Conservation (phyloP, 2,797 vertebrate species). For the Acrossocheilus wenchowensis region DNA sequence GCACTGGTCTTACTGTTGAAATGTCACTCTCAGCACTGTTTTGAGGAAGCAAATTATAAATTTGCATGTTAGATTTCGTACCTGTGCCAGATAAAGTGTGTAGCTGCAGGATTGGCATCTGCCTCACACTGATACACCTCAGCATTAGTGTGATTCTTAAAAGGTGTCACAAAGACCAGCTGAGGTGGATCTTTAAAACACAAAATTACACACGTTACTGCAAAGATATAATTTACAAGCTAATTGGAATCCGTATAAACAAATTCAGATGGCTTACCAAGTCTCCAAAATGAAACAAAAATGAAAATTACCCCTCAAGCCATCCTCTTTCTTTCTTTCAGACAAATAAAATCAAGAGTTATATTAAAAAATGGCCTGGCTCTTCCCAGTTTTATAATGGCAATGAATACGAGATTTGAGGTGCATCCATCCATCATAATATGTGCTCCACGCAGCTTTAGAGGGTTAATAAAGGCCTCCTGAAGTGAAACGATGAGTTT, state of each 20-base stretch:
- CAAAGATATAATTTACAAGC: too few relatives aligned
- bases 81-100: constrained; percentile 25
- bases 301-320: too few relatives aligned
- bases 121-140: constrained; percentile 30
- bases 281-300: too few relatives aligned
- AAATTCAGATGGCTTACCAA: background rate
- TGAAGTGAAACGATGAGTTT: too few relatives aligned
- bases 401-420: too few relatives aligned
- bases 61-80: background rate
- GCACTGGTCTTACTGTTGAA: background rate
- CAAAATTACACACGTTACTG: background rate
- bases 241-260: background rate
- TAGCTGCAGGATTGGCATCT: constrained; percentile 27
- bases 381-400: too few relatives aligned
- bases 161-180: constrained; percentile 11
- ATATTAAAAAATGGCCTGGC: too few relatives aligned
- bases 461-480: too few relatives aligned
- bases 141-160: background rate
- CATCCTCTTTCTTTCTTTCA: too few relatives aligned
- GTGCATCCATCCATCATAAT: too few relatives aligned
- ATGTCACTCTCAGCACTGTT: background rate
- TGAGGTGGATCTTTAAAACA: constrained; percentile 28
- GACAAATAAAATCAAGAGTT: too few relatives aligned
- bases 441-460: too few relatives aligned
- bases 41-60: background rate